phyloP scores from a whole-genome alignment of 2,797 vertebrate genomes.

The Scomberomorus guttatus region DNA sequence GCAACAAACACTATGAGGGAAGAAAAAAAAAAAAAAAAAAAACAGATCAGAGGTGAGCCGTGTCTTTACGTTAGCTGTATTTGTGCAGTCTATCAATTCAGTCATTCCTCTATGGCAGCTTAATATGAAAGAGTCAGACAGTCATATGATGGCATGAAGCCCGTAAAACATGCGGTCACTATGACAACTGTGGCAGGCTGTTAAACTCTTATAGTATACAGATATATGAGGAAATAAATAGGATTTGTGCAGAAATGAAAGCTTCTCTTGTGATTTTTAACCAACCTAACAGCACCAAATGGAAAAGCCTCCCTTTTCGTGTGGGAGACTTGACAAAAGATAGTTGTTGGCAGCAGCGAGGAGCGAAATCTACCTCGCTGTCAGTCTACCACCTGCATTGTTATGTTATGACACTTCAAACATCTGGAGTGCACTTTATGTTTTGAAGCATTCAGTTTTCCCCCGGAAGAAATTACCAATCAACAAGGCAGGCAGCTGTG shows the following conservation, averaged over 20 bases:
- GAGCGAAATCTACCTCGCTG: conserved; percentile 49
- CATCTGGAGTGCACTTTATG: conserved; percentile 78
- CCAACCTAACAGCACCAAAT: conserved; percentile 9
- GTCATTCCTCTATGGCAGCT: conserved; percentile 27
- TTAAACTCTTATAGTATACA: conserved; percentile 13
- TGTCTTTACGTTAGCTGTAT: conserved; percentile 27
- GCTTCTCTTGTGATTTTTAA: conserved; percentile 1
- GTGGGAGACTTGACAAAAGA: conserved; percentile 45
- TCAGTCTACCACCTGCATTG: conserved; percentile 76
- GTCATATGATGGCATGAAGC: conserved; percentile 15
- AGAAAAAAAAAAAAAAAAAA: neutral
- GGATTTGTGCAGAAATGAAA: conserved; percentile 2
- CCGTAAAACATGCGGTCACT: conserved; percentile 36
- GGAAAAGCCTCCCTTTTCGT: neutral
- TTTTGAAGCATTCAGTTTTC: conserved; percentile 64
- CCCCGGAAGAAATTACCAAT: conserved; percentile 65
- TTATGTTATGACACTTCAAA: conserved; percentile 74
- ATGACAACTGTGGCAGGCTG: conserved; percentile 16
- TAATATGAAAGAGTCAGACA: conserved; percentile 20
- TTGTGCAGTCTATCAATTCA: conserved; percentile 30
- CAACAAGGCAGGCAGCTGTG: conserved; percentile 69
- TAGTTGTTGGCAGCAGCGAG: conserved; percentile 39
- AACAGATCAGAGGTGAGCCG: conserved; percentile 27
- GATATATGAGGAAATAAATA: conserved; percentile 29
- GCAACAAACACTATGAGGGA: conserved; percentile 12